Evolutionary conservation across 2,797 vertebrate genomes (phyloP).

Genomic region (Babyrousa celebensis): DNA sequence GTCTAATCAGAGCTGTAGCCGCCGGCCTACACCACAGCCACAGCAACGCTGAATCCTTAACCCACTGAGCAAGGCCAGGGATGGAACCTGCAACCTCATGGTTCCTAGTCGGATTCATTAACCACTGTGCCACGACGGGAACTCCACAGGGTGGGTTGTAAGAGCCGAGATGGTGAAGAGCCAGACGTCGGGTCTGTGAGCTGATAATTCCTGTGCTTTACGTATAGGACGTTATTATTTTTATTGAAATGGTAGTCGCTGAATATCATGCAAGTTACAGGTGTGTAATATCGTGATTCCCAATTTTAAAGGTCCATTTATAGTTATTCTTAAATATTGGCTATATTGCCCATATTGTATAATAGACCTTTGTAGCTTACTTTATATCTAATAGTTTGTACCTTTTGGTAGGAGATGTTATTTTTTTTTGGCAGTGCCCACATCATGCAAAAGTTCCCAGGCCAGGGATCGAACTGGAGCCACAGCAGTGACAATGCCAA

Average conservation of each 20-base stretch:
- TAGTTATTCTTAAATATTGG: neutral
- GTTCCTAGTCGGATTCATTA: no score
- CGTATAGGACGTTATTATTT: neutral
- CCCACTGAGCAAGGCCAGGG: no score
- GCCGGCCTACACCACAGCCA: no score
- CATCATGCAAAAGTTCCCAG: no score
- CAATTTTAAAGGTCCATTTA: neutral
- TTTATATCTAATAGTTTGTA: neutral
- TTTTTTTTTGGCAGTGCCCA: neutral
- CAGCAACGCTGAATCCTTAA: no score
- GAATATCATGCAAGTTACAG: neutral
- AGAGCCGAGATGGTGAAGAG: neutral
- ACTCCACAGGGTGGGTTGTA: neutral
- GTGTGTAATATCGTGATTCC: neutral
- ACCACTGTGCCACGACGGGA: no score
- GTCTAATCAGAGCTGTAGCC: no score
- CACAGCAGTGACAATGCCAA: no score
- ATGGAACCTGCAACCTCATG: no score
- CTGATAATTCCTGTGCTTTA: neutral
- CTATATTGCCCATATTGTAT: neutral
- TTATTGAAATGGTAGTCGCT: neutral
- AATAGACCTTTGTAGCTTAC: neutral
- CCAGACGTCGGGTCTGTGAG: neutral
- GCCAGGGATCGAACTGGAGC: no score
- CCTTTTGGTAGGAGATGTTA: neutral